Base-by-base conservation (phyloP, 2,113 vertebrate species). In the Pandion haliaetus region DNA sequence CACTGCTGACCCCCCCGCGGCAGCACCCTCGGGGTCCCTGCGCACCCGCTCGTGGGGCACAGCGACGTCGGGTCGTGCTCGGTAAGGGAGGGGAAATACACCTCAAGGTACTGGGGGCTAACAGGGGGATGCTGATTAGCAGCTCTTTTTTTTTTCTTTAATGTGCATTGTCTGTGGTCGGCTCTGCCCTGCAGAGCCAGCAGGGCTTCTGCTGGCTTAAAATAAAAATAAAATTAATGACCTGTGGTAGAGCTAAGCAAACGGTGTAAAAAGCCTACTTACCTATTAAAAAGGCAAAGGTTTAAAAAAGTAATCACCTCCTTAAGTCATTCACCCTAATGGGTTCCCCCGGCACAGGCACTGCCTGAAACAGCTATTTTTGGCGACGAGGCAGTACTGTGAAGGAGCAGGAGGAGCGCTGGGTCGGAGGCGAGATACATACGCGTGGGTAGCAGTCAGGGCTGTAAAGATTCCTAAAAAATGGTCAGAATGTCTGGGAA, bases 371-470 rank as follows among this genome's bases (percentile, higher is more conserved):
- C 17, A 8, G 55, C 40, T 31, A 2, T 8, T 55, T 61, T n/a
- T 29, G 71, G 71, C 2, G 3, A 10, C 3, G 10, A 23, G 52
- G 61, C 7, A 9, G 40, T 15, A 3, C 62, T 18, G 32, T 7
- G 70, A 38, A 10, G 26, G 26, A 25, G 36, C 72, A 20, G 45
- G 12, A 25, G 23, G 44, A 15, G 32, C 5, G 4, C 47, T 21
- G 55, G 74, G 17, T 10, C 14, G 38, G 38, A 18, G 36, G 23
- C 1, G 18, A 24, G 36, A 23, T 9, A 3, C 17, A 1, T 6
- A 8, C 1, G 4, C 1, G 3, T 8, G 21, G 47, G 1, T 6
- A 9, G 54, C 12, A 5, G 34, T 5, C 2, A 7, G 38, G 44
- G 44, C 44, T 38, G 17, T 6, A 28, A 18, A 11, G 10, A 16